These are phyloP conservation scores for Drosophila leontia DNA, from an alignment of 1,140 invertebrate genomes.

Conservation along the genomic window DNA sequence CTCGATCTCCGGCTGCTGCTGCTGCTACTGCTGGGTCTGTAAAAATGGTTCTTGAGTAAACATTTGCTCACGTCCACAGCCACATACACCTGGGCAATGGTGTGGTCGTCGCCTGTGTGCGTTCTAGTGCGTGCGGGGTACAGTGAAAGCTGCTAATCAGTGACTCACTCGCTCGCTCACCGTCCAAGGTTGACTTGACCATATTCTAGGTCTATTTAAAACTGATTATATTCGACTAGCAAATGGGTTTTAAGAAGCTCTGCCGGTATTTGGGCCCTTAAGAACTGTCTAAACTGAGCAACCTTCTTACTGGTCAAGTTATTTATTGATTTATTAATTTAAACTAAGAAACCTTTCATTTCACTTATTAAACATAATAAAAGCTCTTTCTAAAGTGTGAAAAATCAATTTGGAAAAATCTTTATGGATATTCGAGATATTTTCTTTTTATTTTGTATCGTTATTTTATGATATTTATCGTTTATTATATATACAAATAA, in stretches of 20 bases:
- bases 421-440: no score
- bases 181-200: neutral
- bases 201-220: neutral
- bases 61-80: conserved; percentile 13
- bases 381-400: no score
- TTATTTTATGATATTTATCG: no score
- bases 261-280: neutral
- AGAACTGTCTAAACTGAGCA: no score
- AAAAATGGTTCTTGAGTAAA: conserved; percentile 66
- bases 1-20: conserved; percentile 11
- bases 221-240: neutral
- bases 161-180: conserved; percentile 16
- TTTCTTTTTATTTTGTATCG: no score
- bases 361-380: no score
- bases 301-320: no score
- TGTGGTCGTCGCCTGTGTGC: conserved; percentile 19
- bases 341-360: no score
- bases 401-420: no score
- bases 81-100: neutral
- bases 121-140: conserved; percentile 34
- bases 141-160: conserved; percentile 39
- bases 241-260: neutral
- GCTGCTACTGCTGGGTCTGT: conserved; percentile 40
- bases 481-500: no score
- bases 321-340: no score